These are phyloP conservation scores for Aptenodytes forsteri DNA, from an alignment of 2,113 vertebrate species.

Conservation along the genomic window DNA sequence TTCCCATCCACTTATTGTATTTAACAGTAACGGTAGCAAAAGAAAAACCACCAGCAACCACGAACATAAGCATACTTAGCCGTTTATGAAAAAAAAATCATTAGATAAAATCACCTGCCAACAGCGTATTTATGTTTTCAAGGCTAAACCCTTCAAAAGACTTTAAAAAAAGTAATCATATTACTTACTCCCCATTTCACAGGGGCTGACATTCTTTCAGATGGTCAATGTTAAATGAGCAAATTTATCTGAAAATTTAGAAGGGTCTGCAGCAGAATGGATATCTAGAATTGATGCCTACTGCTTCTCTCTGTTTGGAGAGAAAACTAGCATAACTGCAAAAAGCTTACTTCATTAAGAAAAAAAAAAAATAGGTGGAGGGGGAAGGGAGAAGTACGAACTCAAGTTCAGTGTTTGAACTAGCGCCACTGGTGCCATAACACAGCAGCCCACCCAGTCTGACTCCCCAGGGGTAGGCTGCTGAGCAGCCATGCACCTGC, in stretches of 20 bases:
- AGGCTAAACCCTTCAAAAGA: not conserved
- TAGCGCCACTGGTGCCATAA: fast-evolving
- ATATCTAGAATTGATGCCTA: fast-evolving
- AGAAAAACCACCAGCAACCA: not conserved
- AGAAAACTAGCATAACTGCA: not conserved
- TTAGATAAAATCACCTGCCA: too few species aligned
- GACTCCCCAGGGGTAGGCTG: fast-evolving
- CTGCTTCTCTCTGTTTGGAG: not conserved
- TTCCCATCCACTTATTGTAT: not conserved
- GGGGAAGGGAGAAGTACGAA: fast-evolving
- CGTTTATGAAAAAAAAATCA: not conserved
- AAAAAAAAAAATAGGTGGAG: not conserved
- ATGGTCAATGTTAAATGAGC: fast-evolving
- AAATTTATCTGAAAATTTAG: too few species aligned
- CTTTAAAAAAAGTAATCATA: not conserved
- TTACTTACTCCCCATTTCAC: not conserved
- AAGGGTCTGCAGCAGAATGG: not conserved
- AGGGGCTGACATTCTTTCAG: not conserved
- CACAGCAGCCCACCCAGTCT: not conserved
- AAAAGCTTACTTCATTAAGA: too few species aligned
- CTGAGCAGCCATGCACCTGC: not conserved
- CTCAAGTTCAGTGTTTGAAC: fast-evolving
- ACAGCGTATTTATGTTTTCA: not conserved
- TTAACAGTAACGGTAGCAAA: not conserved
- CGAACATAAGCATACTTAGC: fast-evolving